Evolutionary conservation across 2,888 invertebrate genomes (phyloP).

Genomic region (Nowickia ferox): DNA sequence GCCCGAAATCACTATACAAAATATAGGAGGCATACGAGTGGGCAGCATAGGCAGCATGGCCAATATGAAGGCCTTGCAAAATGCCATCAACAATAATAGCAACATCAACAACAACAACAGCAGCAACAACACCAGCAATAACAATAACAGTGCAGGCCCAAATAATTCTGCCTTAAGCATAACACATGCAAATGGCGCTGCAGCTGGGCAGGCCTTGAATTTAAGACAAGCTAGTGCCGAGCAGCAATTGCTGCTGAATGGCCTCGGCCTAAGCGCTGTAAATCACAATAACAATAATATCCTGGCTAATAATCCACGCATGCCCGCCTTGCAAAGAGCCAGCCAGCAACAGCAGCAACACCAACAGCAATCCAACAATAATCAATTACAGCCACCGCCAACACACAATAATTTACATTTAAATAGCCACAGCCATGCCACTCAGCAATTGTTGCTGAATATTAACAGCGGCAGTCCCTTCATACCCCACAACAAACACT

Average conservation of each 20-base stretch:
- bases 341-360: conserved; percentile 61
- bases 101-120: conserved; percentile 49
- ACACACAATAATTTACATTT: conserved; percentile 66
- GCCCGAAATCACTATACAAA: conserved; percentile 77
- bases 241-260: conserved; percentile 78
- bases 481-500: conserved; percentile 63
- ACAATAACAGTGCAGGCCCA: conserved; percentile 24
- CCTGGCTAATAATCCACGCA: conserved; percentile 70
- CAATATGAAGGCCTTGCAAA: conserved; percentile 78
- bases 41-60: conserved; percentile 78
- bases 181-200: conserved; percentile 58
- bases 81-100: conserved; percentile 71
- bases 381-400: conserved; percentile 65
- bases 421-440: conserved; percentile 52
- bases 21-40: conserved; percentile 79
- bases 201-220: conserved; percentile 64
- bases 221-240: conserved; percentile 75
- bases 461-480: conserved; percentile 65
- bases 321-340: conserved; percentile 71
- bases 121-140: background rate
- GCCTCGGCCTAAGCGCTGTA: conserved; percentile 78
- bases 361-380: background rate
- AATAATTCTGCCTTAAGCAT: conserved; percentile 68
- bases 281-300: conserved; percentile 70
- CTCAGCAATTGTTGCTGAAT: conserved; percentile 70